Percentiles rank a stretch among this genome's conserved stretches.
phyloP scores from a whole-genome alignment of 1,140 invertebrate genomes.

The Anastatus disparis region DNA sequence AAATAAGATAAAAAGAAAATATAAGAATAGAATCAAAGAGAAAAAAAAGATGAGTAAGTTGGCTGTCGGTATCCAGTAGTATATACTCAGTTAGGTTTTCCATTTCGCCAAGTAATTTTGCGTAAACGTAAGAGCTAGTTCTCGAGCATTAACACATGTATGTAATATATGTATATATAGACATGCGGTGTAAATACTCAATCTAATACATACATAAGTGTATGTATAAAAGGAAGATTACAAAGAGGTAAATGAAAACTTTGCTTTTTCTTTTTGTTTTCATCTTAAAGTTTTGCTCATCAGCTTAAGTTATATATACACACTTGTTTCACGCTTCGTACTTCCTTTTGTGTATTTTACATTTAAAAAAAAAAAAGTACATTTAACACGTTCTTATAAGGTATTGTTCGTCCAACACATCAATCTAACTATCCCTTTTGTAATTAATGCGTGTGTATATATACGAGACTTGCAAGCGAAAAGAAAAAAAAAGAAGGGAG shows the following conservation, averaged over 20 bases:
- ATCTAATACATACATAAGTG: too few relatives aligned
- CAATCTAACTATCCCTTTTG: too few relatives aligned
- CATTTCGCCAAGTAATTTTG: background rate
- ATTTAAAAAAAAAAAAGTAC: background rate
- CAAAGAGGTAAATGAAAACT: background rate
- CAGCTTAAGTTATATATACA: too few relatives aligned
- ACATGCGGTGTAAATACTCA: too few relatives aligned
- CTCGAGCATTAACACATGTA: background rate
- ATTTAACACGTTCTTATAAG: background rate
- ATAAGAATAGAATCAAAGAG: too few relatives aligned
- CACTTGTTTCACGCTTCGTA: background rate
- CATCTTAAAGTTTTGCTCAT: too few relatives aligned
- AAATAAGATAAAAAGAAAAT: background rate
- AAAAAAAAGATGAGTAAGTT: too few relatives aligned
- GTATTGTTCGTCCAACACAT: background rate
- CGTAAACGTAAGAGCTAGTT: background rate
- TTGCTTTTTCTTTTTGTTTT: background rate
- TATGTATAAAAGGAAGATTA: too few relatives aligned
- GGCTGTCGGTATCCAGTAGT: too few relatives aligned
- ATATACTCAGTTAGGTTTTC: too few relatives aligned
- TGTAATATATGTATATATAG: background rate
- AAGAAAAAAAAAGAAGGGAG: too few relatives aligned
- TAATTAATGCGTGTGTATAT: background rate
- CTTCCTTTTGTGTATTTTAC: constrained; percentile 10
- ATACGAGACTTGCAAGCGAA: too few relatives aligned